A percentile compares a stretch with the other conserved stretches of the same genome.
phyloP scores from a whole-genome alignment of 2,113 vertebrate genomes.

The Martes martes region DNA sequence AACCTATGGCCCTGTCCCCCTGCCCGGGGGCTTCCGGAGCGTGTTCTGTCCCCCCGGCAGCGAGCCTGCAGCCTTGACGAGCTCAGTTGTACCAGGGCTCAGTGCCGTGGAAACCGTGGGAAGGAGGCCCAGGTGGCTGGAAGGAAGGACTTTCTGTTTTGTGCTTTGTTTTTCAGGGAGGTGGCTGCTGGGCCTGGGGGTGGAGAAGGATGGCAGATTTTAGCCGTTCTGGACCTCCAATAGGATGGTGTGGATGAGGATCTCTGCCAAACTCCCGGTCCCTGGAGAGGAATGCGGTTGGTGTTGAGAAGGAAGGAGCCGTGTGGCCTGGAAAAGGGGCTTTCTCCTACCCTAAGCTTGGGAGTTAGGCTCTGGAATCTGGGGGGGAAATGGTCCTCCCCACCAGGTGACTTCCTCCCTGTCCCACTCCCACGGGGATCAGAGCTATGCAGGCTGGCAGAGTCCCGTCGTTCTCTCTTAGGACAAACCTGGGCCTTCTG shows the following conservation, averaged over 20 bases:
- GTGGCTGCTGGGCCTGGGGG: neutral
- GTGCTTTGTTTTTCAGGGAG: neutral
- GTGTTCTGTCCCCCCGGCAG: neutral
- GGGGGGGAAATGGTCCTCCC: neutral
- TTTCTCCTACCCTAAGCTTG: neutral
- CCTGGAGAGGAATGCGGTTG: accelerated
- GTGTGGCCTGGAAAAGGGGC: neutral
- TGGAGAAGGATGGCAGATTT: neutral
- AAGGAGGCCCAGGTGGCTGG: neutral
- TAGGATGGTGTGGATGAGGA: too few species aligned
- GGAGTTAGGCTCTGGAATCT: neutral
- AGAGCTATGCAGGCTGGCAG: too few species aligned
- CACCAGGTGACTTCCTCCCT: neutral
- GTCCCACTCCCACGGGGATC: neutral
- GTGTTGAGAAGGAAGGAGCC: neutral
- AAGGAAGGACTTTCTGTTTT: neutral
- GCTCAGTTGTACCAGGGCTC: accelerated
- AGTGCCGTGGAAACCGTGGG: accelerated
- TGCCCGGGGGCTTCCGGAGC: accelerated
- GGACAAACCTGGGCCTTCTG: neutral
- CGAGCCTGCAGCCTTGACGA: neutral
- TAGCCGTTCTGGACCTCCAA: neutral
- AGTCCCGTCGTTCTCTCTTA: neutral
- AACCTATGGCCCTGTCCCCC: accelerated
- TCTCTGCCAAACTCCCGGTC: neutral